Evolutionary conservation across 2,113 vertebrate species (phyloP).

Genomic region (Odocoileus virginianus): DNA sequence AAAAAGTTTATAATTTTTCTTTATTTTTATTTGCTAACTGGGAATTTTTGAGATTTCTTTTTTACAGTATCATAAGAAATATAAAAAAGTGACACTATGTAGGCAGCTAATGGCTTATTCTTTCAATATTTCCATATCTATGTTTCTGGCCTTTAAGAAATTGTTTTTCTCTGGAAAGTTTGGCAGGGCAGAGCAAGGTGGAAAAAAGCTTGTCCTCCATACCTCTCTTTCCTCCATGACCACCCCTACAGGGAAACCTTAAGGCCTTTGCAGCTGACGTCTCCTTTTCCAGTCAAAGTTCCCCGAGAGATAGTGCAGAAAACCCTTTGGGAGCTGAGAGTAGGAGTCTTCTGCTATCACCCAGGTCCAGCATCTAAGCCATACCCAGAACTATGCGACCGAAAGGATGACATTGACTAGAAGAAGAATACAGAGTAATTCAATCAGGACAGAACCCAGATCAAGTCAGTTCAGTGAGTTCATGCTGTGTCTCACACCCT

Average conservation of each 20-base stretch:
- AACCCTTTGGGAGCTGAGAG: background rate
- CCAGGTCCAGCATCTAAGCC: background rate
- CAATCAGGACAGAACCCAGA: background rate
- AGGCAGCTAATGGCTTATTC: background rate
- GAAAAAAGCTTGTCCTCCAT: background rate
- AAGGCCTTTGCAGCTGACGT: rapidly evolving
- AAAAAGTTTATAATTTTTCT: background rate
- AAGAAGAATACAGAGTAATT: background rate
- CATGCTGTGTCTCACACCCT: background rate
- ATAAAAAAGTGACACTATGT: background rate
- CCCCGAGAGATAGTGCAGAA: background rate
- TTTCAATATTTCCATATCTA: background rate
- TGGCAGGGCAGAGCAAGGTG: background rate
- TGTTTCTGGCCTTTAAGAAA: background rate
- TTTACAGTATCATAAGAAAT: background rate
- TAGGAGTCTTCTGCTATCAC: background rate
- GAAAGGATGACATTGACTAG: background rate
- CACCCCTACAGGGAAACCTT: background rate
- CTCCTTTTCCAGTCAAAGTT: background rate
- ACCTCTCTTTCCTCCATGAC: too few relatives aligned
- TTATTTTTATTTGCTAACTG: conserved; percentile 7
- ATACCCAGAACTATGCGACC: background rate
- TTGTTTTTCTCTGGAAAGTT: background rate
- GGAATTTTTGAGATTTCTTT: background rate
- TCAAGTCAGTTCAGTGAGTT: background rate